Conservation (phyloP, 2,888 invertebrate species). For the Perizoma affinitatum region DNA sequence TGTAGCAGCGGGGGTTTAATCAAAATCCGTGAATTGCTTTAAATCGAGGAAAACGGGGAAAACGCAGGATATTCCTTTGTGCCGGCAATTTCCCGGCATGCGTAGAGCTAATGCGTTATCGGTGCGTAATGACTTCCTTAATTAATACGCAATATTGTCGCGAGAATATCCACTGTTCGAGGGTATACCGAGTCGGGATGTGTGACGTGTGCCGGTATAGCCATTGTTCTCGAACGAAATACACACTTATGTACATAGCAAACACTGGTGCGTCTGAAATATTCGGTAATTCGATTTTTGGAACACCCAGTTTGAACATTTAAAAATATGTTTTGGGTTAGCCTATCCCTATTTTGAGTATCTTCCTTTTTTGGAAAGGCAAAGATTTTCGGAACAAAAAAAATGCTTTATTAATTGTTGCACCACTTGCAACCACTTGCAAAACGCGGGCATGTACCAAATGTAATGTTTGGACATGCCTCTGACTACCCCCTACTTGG, state of each 20-base stretch:
- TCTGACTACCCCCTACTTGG: too few relatives aligned
- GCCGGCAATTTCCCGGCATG: constrained; percentile 80
- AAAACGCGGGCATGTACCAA: too few relatives aligned
- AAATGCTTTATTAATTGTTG: too few relatives aligned
- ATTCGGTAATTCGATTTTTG: too few relatives aligned
- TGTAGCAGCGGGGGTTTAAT: constrained; percentile 80
- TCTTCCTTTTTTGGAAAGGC: too few relatives aligned
- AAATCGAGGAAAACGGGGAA: constrained; percentile 83
- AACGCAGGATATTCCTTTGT: constrained; percentile 84
- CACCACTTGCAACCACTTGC: too few relatives aligned
- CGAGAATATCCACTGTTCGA: constrained; percentile 21
- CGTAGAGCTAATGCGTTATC: constrained; percentile 80
- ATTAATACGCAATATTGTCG: constrained; percentile 80
- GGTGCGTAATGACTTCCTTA: constrained; percentile 83
- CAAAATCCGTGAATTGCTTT: constrained; percentile 84
- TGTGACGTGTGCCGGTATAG: not conserved
- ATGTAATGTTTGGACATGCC: too few relatives aligned
- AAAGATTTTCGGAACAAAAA: too few relatives aligned
- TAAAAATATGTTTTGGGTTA: too few relatives aligned
- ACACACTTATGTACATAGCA: not conserved
- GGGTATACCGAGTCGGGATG: not conserved
- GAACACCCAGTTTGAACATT: too few relatives aligned
- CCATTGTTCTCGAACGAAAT: not conserved
- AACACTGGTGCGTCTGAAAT: not conserved
- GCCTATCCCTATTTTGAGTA: too few relatives aligned